A percentile compares a stretch with the other conserved stretches of the same genome.
Evolutionary conservation across 2,797 vertebrate genomes (phyloP).

Genomic region (Tenualosa ilisha): DNA sequence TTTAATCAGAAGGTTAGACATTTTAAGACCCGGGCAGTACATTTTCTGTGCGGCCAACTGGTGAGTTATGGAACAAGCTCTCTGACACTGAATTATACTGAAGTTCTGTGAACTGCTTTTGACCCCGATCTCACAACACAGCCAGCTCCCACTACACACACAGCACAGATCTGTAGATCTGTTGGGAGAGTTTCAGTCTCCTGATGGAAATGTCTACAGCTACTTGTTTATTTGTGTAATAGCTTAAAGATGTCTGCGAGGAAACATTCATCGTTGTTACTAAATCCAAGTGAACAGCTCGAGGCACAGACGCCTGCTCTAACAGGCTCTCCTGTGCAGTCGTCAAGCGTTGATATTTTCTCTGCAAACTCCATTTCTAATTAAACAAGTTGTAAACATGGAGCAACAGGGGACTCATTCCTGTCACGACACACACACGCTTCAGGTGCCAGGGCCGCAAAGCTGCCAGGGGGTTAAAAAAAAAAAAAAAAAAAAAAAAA

Average conservation of each 20-base stretch:
- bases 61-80: not conserved
- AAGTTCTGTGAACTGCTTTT: constrained; percentile 12
- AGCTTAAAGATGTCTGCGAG: constrained; percentile 20
- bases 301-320: not conserved
- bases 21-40: not conserved
- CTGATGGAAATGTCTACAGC: constrained; percentile 23
- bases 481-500: not conserved
- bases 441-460: not conserved
- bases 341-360: not conserved
- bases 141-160: not conserved
- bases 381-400: constrained; percentile 25
- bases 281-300: constrained; percentile 6
- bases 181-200: not conserved
- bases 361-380: constrained; percentile 6
- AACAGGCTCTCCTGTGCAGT: not conserved
- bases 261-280: not conserved
- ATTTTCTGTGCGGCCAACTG: not conserved
- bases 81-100: constrained; percentile 1
- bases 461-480: not conserved
- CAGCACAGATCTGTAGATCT: not conserved
- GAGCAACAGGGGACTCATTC: constrained; percentile 1
- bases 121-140: not conserved
- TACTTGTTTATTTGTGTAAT: constrained; percentile 28
- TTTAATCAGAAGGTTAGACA: constrained; percentile 3
- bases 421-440: not conserved